Percentiles rank a stretch among this genome's conserved stretches.
Evolutionary conservation across 2,797 vertebrate species (phyloP).

Genomic region (Notamacropus eugenii): DNA sequence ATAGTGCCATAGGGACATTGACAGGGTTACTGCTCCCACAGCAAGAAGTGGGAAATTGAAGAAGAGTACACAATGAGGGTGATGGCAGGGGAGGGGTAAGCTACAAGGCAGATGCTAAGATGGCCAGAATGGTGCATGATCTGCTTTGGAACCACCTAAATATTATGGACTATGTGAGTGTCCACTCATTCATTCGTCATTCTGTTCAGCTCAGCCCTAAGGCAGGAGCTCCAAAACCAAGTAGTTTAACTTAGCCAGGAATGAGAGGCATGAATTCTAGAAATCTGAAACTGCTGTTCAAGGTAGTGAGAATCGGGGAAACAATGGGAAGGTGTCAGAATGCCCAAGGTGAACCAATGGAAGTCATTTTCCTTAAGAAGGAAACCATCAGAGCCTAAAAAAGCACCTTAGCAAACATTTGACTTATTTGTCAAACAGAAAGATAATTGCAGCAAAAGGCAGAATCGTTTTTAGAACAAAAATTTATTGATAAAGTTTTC

Average conservation of each 20-base stretch:
- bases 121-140: not conserved
- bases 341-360: not conserved
- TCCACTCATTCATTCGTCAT: not conserved
- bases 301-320: not conserved
- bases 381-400: not conserved
- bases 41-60: not conserved
- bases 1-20: not conserved
- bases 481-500: not conserved
- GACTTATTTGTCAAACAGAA: not conserved
- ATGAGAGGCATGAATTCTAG: not conserved
- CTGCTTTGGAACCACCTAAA: not conserved
- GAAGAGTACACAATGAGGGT: not conserved
- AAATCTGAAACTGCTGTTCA: not conserved
- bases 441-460: not conserved
- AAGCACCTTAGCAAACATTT: not conserved
- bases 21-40: not conserved
- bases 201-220: not conserved
- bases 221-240: not conserved
- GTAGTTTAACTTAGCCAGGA: not conserved
- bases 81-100: not conserved
- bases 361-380: not conserved
- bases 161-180: not conserved
- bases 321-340: not conserved
- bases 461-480: not conserved
- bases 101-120: not conserved